These are phyloP conservation scores for Caenorhabditis uteleia DNA, from an alignment of 2,888 invertebrate species.

Conservation along the genomic window DNA sequence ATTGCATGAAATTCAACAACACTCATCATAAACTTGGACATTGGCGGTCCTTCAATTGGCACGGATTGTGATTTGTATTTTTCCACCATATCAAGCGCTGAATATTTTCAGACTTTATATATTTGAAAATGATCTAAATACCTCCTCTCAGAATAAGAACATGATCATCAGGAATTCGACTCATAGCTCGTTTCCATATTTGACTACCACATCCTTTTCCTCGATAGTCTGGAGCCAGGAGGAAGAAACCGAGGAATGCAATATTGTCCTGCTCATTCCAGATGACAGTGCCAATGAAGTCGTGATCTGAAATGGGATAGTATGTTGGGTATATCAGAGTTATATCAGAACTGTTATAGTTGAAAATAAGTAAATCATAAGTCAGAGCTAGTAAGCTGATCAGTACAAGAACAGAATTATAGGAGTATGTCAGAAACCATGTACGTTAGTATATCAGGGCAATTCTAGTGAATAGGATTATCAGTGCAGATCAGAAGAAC, in stretches of 20 bases:
- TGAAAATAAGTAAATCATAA: neutral
- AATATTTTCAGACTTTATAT: slow-evolving; percentile 5
- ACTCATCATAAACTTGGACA: too few species aligned
- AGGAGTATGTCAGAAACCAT: too few species aligned
- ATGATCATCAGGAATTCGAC: slow-evolving; percentile 30
- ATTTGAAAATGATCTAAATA: neutral
- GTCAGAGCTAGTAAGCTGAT: too few species aligned
- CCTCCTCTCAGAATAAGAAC: slow-evolving; percentile 41
- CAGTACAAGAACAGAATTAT: too few species aligned
- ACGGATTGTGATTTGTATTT: slow-evolving; percentile 30
- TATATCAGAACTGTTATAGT: neutral
- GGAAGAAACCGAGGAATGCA: slow-evolving; percentile 45
- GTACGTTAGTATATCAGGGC: too few species aligned
- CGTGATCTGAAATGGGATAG: slow-evolving; percentile 13
- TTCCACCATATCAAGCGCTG: slow-evolving; percentile 36
- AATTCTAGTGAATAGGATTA: too few species aligned
- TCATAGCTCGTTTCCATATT: slow-evolving; percentile 40
- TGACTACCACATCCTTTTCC: slow-evolving; percentile 48
- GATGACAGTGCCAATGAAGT: slow-evolving; percentile 38
- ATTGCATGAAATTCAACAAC: too few species aligned
- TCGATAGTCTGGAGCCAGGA: slow-evolving; percentile 31
- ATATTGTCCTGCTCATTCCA: slow-evolving; percentile 51
- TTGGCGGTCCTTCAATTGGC: slow-evolving; percentile 35
- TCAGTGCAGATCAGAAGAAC: too few species aligned
- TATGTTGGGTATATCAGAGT: neutral